Base-by-base conservation (phyloP, 2,113 vertebrate species). In the Brachyhypopomus gauderio region DNA sequence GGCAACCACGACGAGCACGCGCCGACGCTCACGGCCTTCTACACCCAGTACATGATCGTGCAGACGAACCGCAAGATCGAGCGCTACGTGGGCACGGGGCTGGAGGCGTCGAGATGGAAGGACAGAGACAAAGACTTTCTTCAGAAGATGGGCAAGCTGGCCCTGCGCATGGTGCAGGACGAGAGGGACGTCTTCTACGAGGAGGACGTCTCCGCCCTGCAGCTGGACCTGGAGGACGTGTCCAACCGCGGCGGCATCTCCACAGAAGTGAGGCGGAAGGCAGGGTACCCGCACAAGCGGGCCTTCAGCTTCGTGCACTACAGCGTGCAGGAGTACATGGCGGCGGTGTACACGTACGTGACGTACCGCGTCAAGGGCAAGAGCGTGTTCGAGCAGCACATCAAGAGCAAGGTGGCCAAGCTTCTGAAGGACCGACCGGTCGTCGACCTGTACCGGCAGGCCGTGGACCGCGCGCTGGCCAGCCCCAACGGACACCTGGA, bases 251-350 rank as follows among this genome's bases (percentile, higher is more conserved):
- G 88, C 0, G 93, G 91, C 25, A 2, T 93, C 20, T 90, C 88
- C 45, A 90, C 87, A 0, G 92, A 93, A 79, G 80, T 92, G 38
- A 71, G 67, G n/a, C 72, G 77, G 3, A 3, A 4, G 0, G 48
- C 20, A 0, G 77, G 58, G 1, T 14, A 58, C 6, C 1, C n/a
- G 1, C 1, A 1, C 2, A 17, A 34, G 22, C 70, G 84, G 63
- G 60, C 4, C 1, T 93, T 89, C 81, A 87, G 87, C 34, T 94
- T 93, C 14, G 56, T 90, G 11, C 90, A 94, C 73, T 17, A 34
- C 34, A 89, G 83, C 36, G 9, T 91, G 8, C 87, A 93, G 91
- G 91, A 91, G 69, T 94, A 89, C 79, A 89, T 94, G 85, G 93
- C 93, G 0, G 93, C 92, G 23, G 3, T 93, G 41, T 92, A 92